phyloP scores from a whole-genome alignment of 2,113 vertebrate genomes.

The Hydropotes inermis region DNA sequence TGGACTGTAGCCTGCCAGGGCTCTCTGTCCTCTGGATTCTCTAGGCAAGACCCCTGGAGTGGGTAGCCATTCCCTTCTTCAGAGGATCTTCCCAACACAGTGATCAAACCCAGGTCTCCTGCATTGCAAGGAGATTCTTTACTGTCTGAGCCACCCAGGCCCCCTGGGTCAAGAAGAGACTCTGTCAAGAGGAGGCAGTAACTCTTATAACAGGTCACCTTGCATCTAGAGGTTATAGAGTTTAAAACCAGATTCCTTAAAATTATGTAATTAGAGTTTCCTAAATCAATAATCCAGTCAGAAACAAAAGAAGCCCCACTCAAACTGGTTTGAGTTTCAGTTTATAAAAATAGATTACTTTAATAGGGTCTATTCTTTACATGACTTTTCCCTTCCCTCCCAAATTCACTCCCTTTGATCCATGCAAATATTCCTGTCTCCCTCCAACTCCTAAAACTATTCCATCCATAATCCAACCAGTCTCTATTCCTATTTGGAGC shows the following conservation, averaged over 20 bases:
- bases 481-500: neutral
- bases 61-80: neutral
- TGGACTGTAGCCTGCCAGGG: neutral
- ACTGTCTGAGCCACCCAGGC: neutral
- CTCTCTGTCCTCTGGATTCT: neutral
- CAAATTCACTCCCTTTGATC: neutral
- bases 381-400: neutral
- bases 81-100: neutral
- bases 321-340: neutral
- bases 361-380: neutral
- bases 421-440: neutral
- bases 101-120: neutral
- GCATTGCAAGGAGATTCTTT: neutral
- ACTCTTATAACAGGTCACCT: neutral
- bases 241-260: neutral
- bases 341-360: constrained; percentile 1
- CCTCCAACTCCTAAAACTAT: neutral
- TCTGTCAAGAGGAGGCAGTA: neutral
- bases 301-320: neutral
- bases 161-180: neutral
- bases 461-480: neutral
- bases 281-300: neutral
- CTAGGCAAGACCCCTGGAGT: neutral
- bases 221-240: neutral
- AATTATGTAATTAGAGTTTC: neutral